Base-by-base conservation (phyloP, 2,888 invertebrate species). In the Cepaea hortensis region DNA sequence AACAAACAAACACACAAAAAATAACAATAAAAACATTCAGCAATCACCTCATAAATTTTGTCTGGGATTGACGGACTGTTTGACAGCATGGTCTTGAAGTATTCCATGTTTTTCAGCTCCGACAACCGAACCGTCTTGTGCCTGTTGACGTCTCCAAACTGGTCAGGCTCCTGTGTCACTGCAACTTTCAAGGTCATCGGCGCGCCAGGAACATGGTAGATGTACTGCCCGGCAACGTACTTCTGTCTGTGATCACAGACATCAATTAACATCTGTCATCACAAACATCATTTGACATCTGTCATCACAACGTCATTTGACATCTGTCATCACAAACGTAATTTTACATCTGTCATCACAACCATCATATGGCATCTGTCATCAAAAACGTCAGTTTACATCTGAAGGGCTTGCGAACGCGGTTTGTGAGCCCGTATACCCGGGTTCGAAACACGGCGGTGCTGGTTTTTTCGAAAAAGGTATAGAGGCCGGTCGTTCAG, bases 61-160 rank as follows among this genome's bases (percentile, higher is more conserved):
- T 90, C 89, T 75, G 85, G 79, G 1, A 81, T 75, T 88, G 87
- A 85, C 55, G 80, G 48, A 46, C 81, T 62, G 65, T 77, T 89
- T 72, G 85, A 81, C 13, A 89, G 85, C 83, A 89, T 85, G 7
- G 89, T 81, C 82, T 89, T 89, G 75, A 90, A 87, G 55, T 87
- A 87, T 46, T 89, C 88, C 88, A 90, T 88, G 61, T 88, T 87
- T 23, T 83, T 80, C 6, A 90, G 83, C 15, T 72, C n/a, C 0
- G 87, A 81, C 68, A 90, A 83, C 55, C 86, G 87, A 13, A 90
- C 84, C 13, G 50, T 61, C 75, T 84, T 85, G 61, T 86, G 84
- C 76, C 73, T 84, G 62, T 87, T 83, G 6, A 70, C 23, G 68
- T 84, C 85, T 18, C 87, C 88, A 81, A 85, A 90, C 6, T 81